These are phyloP conservation scores for Cyprinodon tularosa DNA, from an alignment of 2,113 vertebrate genomes.

Conservation along the genomic window DNA sequence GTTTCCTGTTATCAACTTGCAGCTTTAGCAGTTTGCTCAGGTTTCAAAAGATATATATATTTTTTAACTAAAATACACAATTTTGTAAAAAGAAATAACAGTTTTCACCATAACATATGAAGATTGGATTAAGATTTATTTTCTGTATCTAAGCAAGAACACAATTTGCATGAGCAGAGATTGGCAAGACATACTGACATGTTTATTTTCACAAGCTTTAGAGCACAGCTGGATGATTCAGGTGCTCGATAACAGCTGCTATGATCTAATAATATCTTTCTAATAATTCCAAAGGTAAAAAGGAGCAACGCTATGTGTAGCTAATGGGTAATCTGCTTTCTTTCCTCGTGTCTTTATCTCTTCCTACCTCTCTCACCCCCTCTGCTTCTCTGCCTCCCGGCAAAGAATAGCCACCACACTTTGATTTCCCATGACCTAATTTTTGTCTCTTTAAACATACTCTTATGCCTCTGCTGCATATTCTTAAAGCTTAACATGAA, in stretches of 20 bases:
- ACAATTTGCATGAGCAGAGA: constrained; percentile 15
- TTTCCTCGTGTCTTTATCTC: constrained; percentile 35
- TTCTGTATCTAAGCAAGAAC: constrained; percentile 17
- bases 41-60: not conserved
- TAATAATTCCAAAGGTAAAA: constrained; percentile 71
- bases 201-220: constrained; percentile 33
- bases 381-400: constrained; percentile 63
- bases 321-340: constrained; percentile 70
- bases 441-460: constrained; percentile 67
- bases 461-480: constrained; percentile 60
- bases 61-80: not conserved
- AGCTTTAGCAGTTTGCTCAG: not conserved
- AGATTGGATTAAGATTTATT: constrained; percentile 33
- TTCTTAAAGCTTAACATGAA: constrained; percentile 66
- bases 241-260: constrained; percentile 43
- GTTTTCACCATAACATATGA: constrained; percentile 19
- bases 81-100: constrained; percentile 13
- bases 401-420: constrained; percentile 58
- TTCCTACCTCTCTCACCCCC: constrained; percentile 40
- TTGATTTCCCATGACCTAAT: constrained; percentile 78
- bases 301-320: constrained; percentile 69
- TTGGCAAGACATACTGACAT: constrained; percentile 30
- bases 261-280: constrained; percentile 67
- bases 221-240: constrained; percentile 41
- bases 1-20: not conserved